A percentile compares a stretch with the other conserved stretches of the same genome.
Conservation (phyloP, 1,140 invertebrate species). For the Protaetia brevitarsis region DNA sequence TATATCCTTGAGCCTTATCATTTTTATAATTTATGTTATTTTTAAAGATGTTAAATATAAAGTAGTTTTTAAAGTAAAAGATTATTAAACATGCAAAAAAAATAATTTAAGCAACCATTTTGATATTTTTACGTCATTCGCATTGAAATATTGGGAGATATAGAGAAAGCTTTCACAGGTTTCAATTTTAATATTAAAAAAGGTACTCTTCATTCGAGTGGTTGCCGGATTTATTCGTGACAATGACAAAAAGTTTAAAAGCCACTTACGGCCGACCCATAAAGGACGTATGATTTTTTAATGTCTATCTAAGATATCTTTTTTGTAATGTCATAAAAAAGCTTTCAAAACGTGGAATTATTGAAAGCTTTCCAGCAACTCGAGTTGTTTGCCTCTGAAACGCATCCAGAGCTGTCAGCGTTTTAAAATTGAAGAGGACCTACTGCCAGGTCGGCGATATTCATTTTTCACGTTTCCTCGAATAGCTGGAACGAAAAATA, state of each 20-base stretch:
- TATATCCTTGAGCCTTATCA: no score
- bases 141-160: no score
- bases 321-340: neutral
- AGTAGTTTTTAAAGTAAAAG: no score
- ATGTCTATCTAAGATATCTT: slow-evolving; percentile 4
- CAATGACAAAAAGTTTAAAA: neutral
- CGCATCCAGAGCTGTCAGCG: slow-evolving; percentile 12
- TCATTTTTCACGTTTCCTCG: neutral
- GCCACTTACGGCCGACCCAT: neutral
- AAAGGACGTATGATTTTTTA: slow-evolving; percentile 20
- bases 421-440: slow-evolving; percentile 19
- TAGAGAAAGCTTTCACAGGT: no score
- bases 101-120: no score
- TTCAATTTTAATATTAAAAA: no score
- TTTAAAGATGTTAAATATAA: no score
- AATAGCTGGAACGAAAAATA: no score
- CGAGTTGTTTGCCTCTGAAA: neutral
- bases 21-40: no score
- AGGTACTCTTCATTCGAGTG: no score
- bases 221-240: neutral
- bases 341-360: slow-evolving; percentile 16
- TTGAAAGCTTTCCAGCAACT: neutral
- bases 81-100: no score
- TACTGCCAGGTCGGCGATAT: neutral
- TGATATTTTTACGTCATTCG: no score